Conservation (phyloP, 2,113 vertebrate genomes). For the Daubentonia madagascariensis region DNA sequence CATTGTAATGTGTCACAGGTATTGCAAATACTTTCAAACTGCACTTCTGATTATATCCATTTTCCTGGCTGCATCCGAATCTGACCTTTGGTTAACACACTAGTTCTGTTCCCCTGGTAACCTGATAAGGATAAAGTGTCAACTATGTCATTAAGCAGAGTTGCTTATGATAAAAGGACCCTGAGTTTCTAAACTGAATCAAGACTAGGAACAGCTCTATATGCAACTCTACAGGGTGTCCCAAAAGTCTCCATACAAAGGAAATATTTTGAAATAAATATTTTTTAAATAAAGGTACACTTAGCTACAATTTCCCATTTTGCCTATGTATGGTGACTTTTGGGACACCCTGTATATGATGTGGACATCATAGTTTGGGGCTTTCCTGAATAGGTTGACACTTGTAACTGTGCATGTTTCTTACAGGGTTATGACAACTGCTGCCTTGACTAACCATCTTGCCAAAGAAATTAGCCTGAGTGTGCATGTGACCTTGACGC, state of each 20-base stretch:
- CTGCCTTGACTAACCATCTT: neutral
- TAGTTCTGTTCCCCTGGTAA: neutral
- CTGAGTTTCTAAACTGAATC: neutral
- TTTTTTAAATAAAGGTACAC: too few relatives aligned
- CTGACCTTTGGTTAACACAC: neutral
- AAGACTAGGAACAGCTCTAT: neutral
- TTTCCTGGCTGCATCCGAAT: neutral
- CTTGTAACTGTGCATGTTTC: neutral
- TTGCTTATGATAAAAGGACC: neutral
- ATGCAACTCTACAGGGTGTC: too few relatives aligned
- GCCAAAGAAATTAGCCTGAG: neutral
- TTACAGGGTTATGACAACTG: neutral
- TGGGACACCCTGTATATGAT: too few relatives aligned
- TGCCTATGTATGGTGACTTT: too few relatives aligned
- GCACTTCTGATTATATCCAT: neutral
- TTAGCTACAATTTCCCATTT: too few relatives aligned
- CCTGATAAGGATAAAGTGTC: neutral
- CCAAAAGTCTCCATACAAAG: too few relatives aligned
- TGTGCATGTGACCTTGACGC: neutral
- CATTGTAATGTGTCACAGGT: neutral
- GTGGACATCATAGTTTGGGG: neutral
- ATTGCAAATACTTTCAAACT: neutral
- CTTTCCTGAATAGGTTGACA: neutral
- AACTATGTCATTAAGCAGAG: conserved; percentile 1
- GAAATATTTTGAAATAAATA: too few relatives aligned